Base-by-base conservation (phyloP, 1,140 invertebrate species). In the Bombus ignitus region DNA sequence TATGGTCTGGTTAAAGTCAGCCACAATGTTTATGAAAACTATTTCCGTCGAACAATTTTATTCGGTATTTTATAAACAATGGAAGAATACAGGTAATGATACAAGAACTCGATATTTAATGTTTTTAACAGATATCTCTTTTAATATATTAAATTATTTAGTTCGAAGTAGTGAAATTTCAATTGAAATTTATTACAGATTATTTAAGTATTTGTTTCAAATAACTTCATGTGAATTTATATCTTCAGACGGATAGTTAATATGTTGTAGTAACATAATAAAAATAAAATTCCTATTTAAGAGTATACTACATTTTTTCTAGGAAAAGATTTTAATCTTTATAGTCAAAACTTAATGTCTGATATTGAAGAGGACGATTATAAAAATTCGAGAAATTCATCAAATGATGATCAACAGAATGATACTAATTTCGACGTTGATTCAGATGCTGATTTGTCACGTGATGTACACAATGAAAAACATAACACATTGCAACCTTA, bases 1-100 rank as follows among this genome's bases (percentile, higher is more conserved):
- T 47, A 75, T 89, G 42, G 75, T 87, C 8, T 87, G 82, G 85
- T 37, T 90, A 28, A 90, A 87, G 44, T 74, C 82, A 9, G 35
- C 39, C 3, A 79, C 13, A 1, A n/a, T 22, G 9, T 74, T 10
- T 1, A 66, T 77, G 18, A 74, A 73, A 81, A 35, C 87, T 62
- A 80, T 90, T 25, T 32, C 88, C 18, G 8, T 65, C 2, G 79
- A 90, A 35, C 62, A 85, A 35, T 78, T 87, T 70, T 57, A 81
- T 71, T 39, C 68, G 13, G 35, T 81, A 72, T 90, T 87, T 59
- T 35, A 87, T 12, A 68, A 65, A 47, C 81, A 85, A 32, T 88
- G 87, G 79, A 59, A 1, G 15, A 18, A 59, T 25, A 59, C 57
- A 35, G 6, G 65, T 86, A 87, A 87, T 66, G 3, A n/a, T 62